phyloP scores from a whole-genome alignment of 2,888 invertebrate genomes.

The Yponomeuta sedellus region DNA sequence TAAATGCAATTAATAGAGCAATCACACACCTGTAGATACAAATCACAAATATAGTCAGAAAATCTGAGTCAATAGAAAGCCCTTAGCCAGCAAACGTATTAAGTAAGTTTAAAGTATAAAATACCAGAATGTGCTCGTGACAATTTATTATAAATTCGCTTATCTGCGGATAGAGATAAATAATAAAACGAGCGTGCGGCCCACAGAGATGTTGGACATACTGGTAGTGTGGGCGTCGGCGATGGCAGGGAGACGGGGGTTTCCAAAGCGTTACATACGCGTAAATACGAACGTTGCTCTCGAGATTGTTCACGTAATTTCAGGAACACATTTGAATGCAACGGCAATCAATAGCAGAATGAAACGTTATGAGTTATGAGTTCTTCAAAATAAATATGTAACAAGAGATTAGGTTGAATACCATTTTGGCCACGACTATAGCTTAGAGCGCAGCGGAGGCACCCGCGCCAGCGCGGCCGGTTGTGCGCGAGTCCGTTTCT shows the following conservation, averaged over 20 bases:
- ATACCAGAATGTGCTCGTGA: neutral
- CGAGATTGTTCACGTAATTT: neutral
- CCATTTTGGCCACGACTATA: neutral
- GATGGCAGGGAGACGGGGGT: neutral
- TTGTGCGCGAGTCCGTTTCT: slow-evolving; percentile 27
- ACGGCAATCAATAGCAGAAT: too few relatives aligned
- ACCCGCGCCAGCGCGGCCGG: slow-evolving; percentile 6
- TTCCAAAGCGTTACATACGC: neutral
- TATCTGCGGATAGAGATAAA: slow-evolving; percentile 7
- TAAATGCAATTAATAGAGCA: too few relatives aligned
- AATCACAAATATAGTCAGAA: too few relatives aligned
- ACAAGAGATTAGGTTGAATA: too few relatives aligned
- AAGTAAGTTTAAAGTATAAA: neutral
- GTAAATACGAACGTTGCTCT: neutral
- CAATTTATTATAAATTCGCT: slow-evolving; percentile 6
- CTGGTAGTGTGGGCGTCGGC: neutral
- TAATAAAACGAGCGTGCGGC: slow-evolving; percentile 13
- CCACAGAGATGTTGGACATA: slow-evolving; percentile 4
- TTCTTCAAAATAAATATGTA: too few relatives aligned
- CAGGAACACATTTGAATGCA: too few relatives aligned
- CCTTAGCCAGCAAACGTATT: too few relatives aligned
- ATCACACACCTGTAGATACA: too few relatives aligned
- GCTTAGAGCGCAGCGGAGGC: neutral
- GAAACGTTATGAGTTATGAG: too few relatives aligned
- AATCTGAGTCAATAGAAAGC: too few relatives aligned